Evolutionary conservation across 1,140 invertebrate genomes (phyloP).

Genomic region (Drosophila simulans): DNA sequence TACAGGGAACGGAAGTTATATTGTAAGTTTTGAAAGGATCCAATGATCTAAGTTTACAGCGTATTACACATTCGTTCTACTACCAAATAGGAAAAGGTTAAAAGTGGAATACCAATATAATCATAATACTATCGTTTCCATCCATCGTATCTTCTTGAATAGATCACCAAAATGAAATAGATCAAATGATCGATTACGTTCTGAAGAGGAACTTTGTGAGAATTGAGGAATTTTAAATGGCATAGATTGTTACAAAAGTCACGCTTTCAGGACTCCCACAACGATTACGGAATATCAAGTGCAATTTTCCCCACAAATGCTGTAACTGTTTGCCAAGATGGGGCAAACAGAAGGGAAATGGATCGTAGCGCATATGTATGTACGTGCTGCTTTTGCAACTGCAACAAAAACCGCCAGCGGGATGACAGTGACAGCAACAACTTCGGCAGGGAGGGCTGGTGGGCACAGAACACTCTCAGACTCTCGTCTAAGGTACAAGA

Average conservation of each 20-base stretch:
- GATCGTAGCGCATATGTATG: constrained; percentile 47
- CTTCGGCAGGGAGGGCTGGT: constrained; percentile 8
- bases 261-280: constrained; percentile 49
- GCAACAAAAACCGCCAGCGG: constrained; percentile 9
- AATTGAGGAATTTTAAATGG: constrained; percentile 46
- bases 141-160: neutral
- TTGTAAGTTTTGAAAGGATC: neutral
- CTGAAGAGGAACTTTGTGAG: constrained; percentile 4
- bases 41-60: too few species aligned
- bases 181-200: constrained; percentile 39
- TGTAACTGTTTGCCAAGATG: constrained; percentile 21
- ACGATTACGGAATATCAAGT: constrained; percentile 62
- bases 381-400: constrained; percentile 40
- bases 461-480: constrained; percentile 33
- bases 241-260: constrained; percentile 61
- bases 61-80: too few species aligned
- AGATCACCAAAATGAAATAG: constrained; percentile 14
- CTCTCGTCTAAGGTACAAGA: constrained; percentile 47
- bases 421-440: constrained; percentile 27
- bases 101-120: too few species aligned
- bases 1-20: neutral
- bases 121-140: neutral
- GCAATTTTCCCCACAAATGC: constrained; percentile 53
- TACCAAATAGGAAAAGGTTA: too few species aligned
- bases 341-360: neutral